Conservation (phyloP, 2,113 vertebrate genomes). For the Mystacornis crossleyi region DNA sequence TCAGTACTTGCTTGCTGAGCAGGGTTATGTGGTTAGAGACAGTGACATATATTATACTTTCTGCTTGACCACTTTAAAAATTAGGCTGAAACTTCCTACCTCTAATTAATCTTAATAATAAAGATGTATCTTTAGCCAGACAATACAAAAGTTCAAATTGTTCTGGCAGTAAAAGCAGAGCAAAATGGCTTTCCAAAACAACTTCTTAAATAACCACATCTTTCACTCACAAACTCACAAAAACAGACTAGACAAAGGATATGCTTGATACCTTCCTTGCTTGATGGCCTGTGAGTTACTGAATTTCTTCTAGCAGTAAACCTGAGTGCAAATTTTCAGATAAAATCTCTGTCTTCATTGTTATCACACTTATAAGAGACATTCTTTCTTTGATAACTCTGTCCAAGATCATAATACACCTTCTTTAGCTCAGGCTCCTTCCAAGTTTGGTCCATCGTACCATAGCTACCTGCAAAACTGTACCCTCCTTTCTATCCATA, state of each 20-base stretch:
- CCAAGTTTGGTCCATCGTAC: not conserved
- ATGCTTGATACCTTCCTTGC: not conserved
- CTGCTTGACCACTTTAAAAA: not conserved
- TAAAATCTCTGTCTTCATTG: not conserved
- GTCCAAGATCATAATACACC: not conserved
- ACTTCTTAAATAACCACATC: not conserved
- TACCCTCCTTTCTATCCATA: not conserved
- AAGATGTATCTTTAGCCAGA: not conserved
- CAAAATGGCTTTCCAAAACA: not conserved
- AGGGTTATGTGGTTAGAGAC: not conserved
- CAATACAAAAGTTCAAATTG: not conserved
- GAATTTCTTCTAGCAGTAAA: not conserved
- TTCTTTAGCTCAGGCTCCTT: not conserved
- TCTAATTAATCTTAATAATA: not conserved
- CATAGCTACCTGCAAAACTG: not conserved
- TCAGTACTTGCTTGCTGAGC: not conserved
- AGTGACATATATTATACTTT: not conserved
- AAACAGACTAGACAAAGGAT: not conserved
- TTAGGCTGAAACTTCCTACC: not conserved
- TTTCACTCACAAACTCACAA: not conserved
- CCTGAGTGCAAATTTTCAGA: not conserved
- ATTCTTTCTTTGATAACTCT: not conserved
- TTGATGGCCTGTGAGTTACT: not conserved
- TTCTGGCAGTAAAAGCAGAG: not conserved
- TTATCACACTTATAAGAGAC: not conserved